Base-by-base conservation (phyloP, 1,140 invertebrate species). In the Carcinoscorpius rotundicauda region DNA sequence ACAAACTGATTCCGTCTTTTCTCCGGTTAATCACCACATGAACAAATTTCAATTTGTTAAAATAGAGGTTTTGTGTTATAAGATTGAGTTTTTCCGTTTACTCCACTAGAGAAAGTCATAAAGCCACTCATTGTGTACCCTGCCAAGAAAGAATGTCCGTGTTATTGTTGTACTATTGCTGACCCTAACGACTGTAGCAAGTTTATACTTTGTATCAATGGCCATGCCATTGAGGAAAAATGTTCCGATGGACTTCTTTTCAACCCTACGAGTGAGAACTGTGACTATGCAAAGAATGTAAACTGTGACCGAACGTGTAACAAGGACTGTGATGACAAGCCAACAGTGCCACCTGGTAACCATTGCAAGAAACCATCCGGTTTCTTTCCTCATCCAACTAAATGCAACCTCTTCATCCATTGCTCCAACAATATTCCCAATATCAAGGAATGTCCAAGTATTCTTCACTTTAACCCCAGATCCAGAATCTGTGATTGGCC, bases 401-500 rank as follows among this genome's bases (percentile, higher is more conserved):
- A 67, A 4, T 73, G 71, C 49, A 66, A 56, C 9, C 60, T 52
- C 4, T 73, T 73, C 60, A 72, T 65, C 53, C 69, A 73, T n/a
- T 74, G 73, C 52, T 68, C 66, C 9, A 61, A 72, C 57, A 70
- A 66, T 3, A 53, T 68, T 9, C 62, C 72, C 0, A 64, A 70
- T 50, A 64, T 69, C 9, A 72, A 72, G 56, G 65, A 65, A 6
- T 73, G 72, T 51, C 67, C 71, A 1, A 55, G 60, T 4, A 59
- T 60, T 51, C 70, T 73, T 6, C 60, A 70, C 50, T 74, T 70
- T 61, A 73, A 73, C 58, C 66, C 69, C 4, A 9, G 50, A 50
- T 58, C 61, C 10, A 11, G 62, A 55, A 56, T 71, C n/a, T 73
- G 72, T 51, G 72, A 73, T 61, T 71, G 69, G 64, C 72, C 71